Evolutionary conservation across 2,797 vertebrate genomes (phyloP), one percentile per base, ranked within the genome.

Genomic region (Eidolon dupreanum): DNA sequence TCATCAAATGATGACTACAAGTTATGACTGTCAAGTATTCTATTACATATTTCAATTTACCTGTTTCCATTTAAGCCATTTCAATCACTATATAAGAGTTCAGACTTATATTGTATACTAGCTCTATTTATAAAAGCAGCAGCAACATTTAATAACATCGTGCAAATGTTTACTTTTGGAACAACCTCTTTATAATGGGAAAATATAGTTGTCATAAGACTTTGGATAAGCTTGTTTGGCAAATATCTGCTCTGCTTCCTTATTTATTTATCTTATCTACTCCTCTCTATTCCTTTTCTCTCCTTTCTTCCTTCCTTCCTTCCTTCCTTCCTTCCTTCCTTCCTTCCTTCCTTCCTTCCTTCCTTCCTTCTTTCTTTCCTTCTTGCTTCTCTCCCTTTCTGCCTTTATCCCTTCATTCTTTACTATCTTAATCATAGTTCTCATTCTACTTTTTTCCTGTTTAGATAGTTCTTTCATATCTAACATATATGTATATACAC

Each of bases 121-220:
- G 11, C 31, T 94, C 22, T 57, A 70, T 88, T 95, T 93, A 71
- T 74, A 90, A 95, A 94, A 89, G 61, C 28, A 75, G 49, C 43
- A 78, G 46, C n/a, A 74, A 49, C 46, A 75, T 96, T 73, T 51
- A 94, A 84, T 77, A 68, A 81, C 3, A 83, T 63, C 77, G 51
- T 88, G 31, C 33, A 74, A 38, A 79, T 71, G 20, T 5, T 85
- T 77, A 61, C 20, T 88, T 95, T 89, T 77, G 53, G 41, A 90
- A 8, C 15, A 83, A 86, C n/a, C 15, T 83, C 36, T 83, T 92
- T 96, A n/a, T 93, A 81, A 87, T 41, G 90, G 31, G 68, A 87
- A 96, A 92, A 96, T 93, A 68, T 4, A 89, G 28, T 77, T 93
- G 46, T 75, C 70, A 28, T 43, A 75, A 87, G 55, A 84, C n/a